These are phyloP conservation scores for Capricornis sumatraensis DNA, from an alignment of 2,113 vertebrate genomes.

Conservation along the genomic window DNA sequence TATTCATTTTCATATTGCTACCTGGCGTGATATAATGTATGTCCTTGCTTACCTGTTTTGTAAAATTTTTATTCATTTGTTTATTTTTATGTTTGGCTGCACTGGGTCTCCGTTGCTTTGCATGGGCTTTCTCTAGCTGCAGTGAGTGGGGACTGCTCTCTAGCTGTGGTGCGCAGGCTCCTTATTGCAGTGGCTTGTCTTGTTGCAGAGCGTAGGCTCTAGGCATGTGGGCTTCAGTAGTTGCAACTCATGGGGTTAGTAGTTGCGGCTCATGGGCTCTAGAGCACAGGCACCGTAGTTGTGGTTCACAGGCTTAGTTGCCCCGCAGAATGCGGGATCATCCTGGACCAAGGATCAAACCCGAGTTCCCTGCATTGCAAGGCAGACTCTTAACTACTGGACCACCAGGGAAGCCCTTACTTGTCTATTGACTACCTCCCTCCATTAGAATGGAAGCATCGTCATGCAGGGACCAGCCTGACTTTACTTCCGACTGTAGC, in stretches of 20 bases:
- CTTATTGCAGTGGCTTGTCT: neutral
- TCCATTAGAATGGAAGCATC: neutral
- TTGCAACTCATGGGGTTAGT: neutral
- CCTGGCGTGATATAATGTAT: neutral
- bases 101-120: neutral
- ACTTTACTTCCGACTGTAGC: neutral
- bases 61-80: neutral
- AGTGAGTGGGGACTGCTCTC: neutral
- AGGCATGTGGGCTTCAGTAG: neutral
- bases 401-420: neutral
- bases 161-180: neutral
- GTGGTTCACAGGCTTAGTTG: neutral
- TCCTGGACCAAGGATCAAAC: neutral
- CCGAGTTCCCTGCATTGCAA: neutral
- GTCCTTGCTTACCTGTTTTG: neutral
- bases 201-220: neutral
- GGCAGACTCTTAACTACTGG: neutral
- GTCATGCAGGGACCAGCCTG: neutral
- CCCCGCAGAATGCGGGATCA: neutral
- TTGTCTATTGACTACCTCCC: neutral
- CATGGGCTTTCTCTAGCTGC: neutral
- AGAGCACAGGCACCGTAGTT: neutral
- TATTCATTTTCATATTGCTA: neutral
- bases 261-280: neutral
- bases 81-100: neutral